Evolutionary conservation across 2,797 vertebrate species (phyloP).

Genomic region (Helicolenus hilgendorfi): DNA sequence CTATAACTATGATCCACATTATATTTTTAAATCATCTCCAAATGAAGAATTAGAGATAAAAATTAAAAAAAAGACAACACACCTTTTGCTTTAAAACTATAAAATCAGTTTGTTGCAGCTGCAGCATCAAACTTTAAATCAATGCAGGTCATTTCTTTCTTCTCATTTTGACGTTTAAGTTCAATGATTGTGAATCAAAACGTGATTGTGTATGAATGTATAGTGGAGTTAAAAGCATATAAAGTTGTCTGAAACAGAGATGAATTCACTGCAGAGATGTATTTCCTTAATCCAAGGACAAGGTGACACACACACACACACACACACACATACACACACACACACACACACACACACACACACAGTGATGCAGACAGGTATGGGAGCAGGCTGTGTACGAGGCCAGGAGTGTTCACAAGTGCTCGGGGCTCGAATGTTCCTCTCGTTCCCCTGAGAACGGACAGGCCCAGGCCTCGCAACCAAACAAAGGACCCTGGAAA

Average conservation of each 20-base stretch:
- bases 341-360: not conserved
- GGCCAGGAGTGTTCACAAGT: slow-evolving; percentile 55
- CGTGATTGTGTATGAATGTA: not conserved
- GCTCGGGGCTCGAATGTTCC: slow-evolving; percentile 81
- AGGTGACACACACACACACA: slow-evolving; percentile 28
- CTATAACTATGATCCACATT: not conserved
- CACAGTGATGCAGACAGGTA: slow-evolving; percentile 56
- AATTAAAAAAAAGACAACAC: not conserved
- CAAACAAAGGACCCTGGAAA: slow-evolving; percentile 97
- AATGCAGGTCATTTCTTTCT: not conserved
- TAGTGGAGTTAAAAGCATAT: not conserved
- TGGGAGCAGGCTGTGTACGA: slow-evolving; percentile 43
- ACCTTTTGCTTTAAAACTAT: not conserved
- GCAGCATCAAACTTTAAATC: not conserved
- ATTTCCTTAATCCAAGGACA: slow-evolving; percentile 32
- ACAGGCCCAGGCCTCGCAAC: slow-evolving; percentile 93
- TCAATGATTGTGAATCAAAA: not conserved
- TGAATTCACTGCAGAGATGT: not conserved
- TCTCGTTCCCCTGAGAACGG: slow-evolving; percentile 95
- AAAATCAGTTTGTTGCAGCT: not conserved
- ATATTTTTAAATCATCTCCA: not conserved
- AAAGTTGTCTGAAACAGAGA: not conserved
- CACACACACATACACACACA: not conserved
- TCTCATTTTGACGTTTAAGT: not conserved
- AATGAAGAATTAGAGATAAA: not conserved